These are phyloP conservation scores for Montipora efflorescens DNA, from an alignment of 64 coral and sea anemone genomes.

Conservation along the genomic window DNA sequence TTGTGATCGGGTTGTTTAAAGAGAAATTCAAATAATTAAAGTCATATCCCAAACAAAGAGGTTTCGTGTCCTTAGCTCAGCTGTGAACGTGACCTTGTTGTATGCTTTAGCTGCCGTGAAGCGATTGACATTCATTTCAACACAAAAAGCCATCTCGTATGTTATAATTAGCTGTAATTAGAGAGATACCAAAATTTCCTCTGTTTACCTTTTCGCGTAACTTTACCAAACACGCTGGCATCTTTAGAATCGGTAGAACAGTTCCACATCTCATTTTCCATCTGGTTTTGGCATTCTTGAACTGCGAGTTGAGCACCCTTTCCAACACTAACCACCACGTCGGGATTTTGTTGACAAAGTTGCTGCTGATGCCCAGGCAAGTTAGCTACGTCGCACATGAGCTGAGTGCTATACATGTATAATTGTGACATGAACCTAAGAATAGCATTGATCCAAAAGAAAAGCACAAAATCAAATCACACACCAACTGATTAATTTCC, in stretches of 20 bases:
- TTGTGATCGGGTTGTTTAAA: neutral
- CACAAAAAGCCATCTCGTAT: neutral
- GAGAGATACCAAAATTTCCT: neutral
- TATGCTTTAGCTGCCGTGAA: neutral
- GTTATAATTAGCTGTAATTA: neutral
- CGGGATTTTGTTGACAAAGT: constrained; percentile 87
- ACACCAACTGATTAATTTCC: neutral
- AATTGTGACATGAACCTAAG: constrained; percentile 95
- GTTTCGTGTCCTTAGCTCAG: neutral
- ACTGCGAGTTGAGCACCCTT: constrained; percentile 91
- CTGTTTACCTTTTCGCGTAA: constrained; percentile 82
- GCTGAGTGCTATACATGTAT: constrained; percentile 58
- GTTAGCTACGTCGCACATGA: constrained; percentile 81
- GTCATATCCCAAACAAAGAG: neutral
- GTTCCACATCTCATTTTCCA: constrained; percentile 88
- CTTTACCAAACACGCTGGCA: constrained; percentile 87
- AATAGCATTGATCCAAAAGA: neutral
- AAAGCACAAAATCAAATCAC: neutral
- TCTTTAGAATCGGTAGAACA: constrained; percentile 84
- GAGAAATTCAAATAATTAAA: neutral
- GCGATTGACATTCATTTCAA: neutral
- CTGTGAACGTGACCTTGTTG: neutral
- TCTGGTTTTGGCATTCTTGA: constrained; percentile 85
- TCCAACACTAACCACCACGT: constrained; percentile 90
- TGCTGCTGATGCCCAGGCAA: constrained; percentile 68